Evolutionary conservation across 2,113 vertebrate genomes (phyloP).

Genomic region (Tiliqua scincoides): DNA sequence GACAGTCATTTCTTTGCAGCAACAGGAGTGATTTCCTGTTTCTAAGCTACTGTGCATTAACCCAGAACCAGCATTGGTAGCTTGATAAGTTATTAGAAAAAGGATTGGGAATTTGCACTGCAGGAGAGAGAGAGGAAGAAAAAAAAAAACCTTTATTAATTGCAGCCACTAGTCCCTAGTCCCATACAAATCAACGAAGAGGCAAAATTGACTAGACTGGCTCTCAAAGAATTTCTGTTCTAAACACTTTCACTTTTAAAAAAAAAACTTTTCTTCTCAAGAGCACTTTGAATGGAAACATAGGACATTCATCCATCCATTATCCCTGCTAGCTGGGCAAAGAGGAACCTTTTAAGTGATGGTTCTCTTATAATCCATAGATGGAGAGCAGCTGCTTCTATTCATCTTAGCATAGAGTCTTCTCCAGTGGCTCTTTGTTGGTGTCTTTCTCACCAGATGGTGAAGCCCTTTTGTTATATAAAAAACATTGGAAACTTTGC

Average conservation of each 20-base stretch:
- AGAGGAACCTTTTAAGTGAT: neutral
- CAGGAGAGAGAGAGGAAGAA: neutral
- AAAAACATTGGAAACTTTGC: too few relatives aligned
- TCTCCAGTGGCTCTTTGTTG: too few relatives aligned
- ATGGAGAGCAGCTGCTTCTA: neutral
- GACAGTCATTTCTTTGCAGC: neutral
- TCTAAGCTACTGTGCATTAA: neutral
- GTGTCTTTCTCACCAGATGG: too few relatives aligned
- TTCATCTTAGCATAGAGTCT: too few relatives aligned
- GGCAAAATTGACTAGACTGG: neutral
- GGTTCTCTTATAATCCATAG: neutral
- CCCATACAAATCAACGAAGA: neutral
- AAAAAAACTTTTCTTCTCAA: neutral
- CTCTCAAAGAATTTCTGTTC: neutral
- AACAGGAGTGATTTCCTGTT: neutral
- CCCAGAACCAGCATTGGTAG: neutral
- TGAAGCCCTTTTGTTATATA: too few relatives aligned
- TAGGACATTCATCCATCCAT: neutral
- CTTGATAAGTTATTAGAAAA: constrained; percentile 5
- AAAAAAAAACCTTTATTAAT: neutral
- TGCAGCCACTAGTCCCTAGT: neutral
- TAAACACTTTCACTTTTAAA: neutral
- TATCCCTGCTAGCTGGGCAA: neutral
- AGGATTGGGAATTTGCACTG: neutral
- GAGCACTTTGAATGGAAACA: too few relatives aligned